These are phyloP conservation scores for Zaprionus africanus DNA, from an alignment of 1,140 invertebrate genomes.

Conservation along the genomic window DNA sequence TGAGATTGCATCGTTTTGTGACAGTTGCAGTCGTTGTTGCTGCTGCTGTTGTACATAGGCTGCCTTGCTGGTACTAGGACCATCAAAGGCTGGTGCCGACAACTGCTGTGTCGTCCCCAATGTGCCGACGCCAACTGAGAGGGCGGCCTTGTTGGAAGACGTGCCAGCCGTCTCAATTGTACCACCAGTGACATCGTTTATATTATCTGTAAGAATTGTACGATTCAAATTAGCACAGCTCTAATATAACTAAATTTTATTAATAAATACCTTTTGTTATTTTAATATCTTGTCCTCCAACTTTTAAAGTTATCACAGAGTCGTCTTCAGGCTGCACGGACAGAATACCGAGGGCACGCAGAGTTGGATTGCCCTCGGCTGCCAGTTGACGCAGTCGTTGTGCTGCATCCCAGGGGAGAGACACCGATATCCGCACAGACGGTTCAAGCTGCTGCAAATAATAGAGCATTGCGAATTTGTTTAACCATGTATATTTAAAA, in stretches of 20 bases:
- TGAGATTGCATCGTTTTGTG: slow-evolving; percentile 71
- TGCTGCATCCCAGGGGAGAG: slow-evolving; percentile 97
- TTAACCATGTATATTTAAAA: slow-evolving; percentile 13
- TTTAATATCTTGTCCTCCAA: slow-evolving; percentile 91
- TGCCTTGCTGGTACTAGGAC: slow-evolving; percentile 72
- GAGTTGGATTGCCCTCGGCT: slow-evolving; percentile 93
- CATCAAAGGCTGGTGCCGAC: slow-evolving; percentile 60
- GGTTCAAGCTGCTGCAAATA: slow-evolving; percentile 92
- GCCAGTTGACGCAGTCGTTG: slow-evolving; percentile 94
- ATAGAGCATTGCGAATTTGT: slow-evolving; percentile 23
- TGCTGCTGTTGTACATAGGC: slow-evolving; percentile 67
- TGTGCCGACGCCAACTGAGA: slow-evolving; percentile 31
- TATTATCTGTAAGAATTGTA: slow-evolving; percentile 54
- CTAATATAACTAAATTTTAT: background rate
- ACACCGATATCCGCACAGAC: slow-evolving; percentile 97
- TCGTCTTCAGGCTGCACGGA: slow-evolving; percentile 98
- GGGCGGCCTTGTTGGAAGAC: slow-evolving; percentile 67
- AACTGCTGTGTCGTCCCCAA: slow-evolving; percentile 53
- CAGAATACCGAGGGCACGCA: slow-evolving; percentile 96
- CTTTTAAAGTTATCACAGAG: slow-evolving; percentile 95
- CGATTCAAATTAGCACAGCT: background rate
- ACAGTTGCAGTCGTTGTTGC: slow-evolving; percentile 58
- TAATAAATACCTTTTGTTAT: slow-evolving; percentile 86
- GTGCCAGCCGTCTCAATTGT: slow-evolving; percentile 79
- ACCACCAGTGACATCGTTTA: slow-evolving; percentile 56